These are phyloP conservation scores for Morinoia aosen DNA, from an alignment of 2,888 invertebrate species.

Conservation along the genomic window DNA sequence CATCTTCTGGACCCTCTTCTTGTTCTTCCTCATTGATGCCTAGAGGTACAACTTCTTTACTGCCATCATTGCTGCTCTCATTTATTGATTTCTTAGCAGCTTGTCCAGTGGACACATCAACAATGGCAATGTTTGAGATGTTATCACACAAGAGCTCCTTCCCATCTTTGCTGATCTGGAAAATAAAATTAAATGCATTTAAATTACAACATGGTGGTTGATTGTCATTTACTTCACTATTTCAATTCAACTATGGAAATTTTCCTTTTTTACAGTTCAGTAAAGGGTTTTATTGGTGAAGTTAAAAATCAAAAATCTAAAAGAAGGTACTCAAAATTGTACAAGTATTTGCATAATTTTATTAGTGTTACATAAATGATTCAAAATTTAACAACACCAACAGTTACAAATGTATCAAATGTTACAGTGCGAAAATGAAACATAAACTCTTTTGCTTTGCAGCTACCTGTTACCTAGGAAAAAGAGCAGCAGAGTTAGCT, in stretches of 20 bases:
- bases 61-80: not conserved
- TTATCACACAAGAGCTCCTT: constrained; percentile 35
- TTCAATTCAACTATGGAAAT: not conserved
- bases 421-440: not conserved
- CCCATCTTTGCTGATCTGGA: constrained; percentile 31
- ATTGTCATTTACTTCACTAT: not conserved
- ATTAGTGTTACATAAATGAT: not conserved
- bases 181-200: not conserved
- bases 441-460: not conserved
- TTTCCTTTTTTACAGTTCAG: not conserved
- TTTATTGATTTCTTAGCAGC: constrained; percentile 8
- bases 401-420: not conserved
- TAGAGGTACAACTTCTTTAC: not conserved
- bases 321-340: not conserved
- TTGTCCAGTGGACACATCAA: constrained; percentile 49
- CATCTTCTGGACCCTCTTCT: constrained; percentile 37
- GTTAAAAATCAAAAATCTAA: not conserved
- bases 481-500: not conserved
- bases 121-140: constrained; percentile 37
- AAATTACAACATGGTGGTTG: not conserved
- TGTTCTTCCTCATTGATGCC: not conserved
- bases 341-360: not conserved
- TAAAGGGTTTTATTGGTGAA: not conserved
- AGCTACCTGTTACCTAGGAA: not conserved
- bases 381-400: not conserved